A percentile compares a stretch with the other conserved stretches of the same genome.
phyloP scores from a whole-genome alignment of 2,113 vertebrate genomes.

The Spea bombifrons region DNA sequence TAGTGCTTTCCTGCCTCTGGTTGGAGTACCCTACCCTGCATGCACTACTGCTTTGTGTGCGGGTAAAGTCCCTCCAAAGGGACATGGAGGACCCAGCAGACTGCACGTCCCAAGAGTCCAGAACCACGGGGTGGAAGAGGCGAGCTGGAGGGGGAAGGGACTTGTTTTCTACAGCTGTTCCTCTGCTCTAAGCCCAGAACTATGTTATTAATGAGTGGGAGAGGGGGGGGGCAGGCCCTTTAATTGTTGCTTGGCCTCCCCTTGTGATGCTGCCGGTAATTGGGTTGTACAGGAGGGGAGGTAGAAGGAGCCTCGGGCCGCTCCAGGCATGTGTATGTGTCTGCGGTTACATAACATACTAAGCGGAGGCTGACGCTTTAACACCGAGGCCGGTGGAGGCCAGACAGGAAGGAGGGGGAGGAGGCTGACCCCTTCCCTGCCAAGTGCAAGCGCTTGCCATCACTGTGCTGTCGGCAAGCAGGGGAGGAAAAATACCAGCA shows the following conservation, averaged over 20 bases:
- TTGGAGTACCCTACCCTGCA: background rate
- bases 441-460: background rate
- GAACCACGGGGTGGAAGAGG: background rate
- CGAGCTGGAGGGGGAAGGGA: slow-evolving; percentile 22
- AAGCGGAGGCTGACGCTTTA: slow-evolving; percentile 8
- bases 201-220: slow-evolving; percentile 41
- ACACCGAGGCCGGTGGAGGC: slow-evolving; percentile 6
- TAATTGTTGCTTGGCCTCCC: slow-evolving; percentile 42
- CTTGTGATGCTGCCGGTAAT: slow-evolving; percentile 38
- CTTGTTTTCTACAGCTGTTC: slow-evolving; percentile 39
- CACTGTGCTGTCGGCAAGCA: too few relatives aligned
- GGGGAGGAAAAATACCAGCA: too few relatives aligned
- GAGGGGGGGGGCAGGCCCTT: slow-evolving; percentile 25
- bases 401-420: slow-evolving; percentile 39
- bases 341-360: slow-evolving; percentile 46
- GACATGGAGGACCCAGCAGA: background rate
- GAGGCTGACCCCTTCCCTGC: slow-evolving; percentile 18
- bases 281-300: slow-evolving; percentile 32
- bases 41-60: background rate
- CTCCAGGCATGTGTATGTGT: slow-evolving; percentile 31
- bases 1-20: background rate
- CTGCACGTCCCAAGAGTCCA: slow-evolving; percentile 18
- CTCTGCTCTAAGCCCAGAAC: slow-evolving; percentile 19
- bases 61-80: background rate
- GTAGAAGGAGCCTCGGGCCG: slow-evolving; percentile 40